phyloP scores from a whole-genome alignment of 2,888 invertebrate genomes.

The Teleiodes luculella region DNA sequence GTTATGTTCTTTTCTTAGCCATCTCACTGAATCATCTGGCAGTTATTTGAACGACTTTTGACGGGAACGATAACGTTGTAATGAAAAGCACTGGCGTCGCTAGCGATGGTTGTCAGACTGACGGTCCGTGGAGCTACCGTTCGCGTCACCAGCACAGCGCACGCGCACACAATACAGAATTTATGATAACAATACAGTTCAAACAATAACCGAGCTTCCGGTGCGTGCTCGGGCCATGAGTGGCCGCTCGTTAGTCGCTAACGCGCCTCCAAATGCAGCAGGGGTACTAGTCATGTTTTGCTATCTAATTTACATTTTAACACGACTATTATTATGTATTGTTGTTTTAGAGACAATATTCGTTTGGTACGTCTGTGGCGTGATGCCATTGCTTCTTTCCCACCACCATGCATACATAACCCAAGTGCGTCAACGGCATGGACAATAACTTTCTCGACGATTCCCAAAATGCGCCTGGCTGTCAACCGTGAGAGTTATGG shows the following conservation, averaged over 20 bases:
- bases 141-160: constrained; percentile 15
- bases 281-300: too few species aligned
- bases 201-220: constrained; percentile 53
- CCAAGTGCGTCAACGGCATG: too few species aligned
- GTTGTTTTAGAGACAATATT: too few species aligned
- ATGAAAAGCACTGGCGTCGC: background rate
- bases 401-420: too few species aligned
- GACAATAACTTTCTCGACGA: too few species aligned
- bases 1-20: background rate
- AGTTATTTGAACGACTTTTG: background rate
- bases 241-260: background rate
- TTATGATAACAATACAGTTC: constrained; percentile 62
- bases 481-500: too few species aligned
- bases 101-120: constrained; percentile 18
- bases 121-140: background rate
- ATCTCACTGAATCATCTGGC: background rate
- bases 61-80: background rate
- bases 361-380: too few species aligned
- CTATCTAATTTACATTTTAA: too few species aligned
- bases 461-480: too few species aligned
- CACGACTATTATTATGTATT: too few species aligned
- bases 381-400: too few species aligned
- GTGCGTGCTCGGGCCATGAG: constrained; percentile 26
- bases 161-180: constrained; percentile 47
- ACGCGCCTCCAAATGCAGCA: too few species aligned